Conservation (phyloP, 2,888 invertebrate species). For the Spodoptera picta region DNA sequence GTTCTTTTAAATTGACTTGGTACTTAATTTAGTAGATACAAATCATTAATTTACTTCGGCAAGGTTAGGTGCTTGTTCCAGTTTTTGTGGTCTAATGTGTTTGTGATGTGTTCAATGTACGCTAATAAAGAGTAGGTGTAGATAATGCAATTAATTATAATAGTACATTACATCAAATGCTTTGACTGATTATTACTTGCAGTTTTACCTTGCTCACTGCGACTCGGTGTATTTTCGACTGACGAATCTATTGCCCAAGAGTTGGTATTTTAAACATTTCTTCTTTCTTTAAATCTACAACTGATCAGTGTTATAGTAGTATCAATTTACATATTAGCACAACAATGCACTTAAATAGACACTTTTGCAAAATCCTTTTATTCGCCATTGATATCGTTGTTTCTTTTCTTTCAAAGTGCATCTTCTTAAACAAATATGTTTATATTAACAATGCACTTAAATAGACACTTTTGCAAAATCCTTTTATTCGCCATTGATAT, state of each 20-base stretch:
- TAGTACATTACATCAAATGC: not conserved
- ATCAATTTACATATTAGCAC: too few relatives aligned
- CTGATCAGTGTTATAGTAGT: not conserved
- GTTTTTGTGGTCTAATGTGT: slow-evolving; percentile 20
- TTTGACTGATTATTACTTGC: too few relatives aligned
- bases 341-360: too few relatives aligned
- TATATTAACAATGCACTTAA: too few relatives aligned
- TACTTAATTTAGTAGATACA: slow-evolving; percentile 41
- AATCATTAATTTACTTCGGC: slow-evolving; percentile 34
- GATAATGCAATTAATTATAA: slow-evolving; percentile 17
- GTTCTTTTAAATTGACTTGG: slow-evolving; percentile 29
- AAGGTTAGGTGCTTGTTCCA: slow-evolving; percentile 27
- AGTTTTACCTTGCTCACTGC: too few relatives aligned
- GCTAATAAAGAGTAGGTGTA: slow-evolving; percentile 14
- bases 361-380: not conserved
- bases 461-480: too few relatives aligned
- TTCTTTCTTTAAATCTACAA: not conserved
- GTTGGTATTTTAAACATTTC: too few relatives aligned
- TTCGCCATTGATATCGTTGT: not conserved
- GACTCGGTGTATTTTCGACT: too few relatives aligned
- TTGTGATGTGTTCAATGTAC: slow-evolving; percentile 8
- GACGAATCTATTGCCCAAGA: too few relatives aligned
- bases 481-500: not conserved
- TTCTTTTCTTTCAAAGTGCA: too few relatives aligned
- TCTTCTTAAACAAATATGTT: too few relatives aligned